These are phyloP conservation scores for Limulus polyphemus DNA, from an alignment of 2,888 invertebrate genomes.

Conservation along the genomic window DNA sequence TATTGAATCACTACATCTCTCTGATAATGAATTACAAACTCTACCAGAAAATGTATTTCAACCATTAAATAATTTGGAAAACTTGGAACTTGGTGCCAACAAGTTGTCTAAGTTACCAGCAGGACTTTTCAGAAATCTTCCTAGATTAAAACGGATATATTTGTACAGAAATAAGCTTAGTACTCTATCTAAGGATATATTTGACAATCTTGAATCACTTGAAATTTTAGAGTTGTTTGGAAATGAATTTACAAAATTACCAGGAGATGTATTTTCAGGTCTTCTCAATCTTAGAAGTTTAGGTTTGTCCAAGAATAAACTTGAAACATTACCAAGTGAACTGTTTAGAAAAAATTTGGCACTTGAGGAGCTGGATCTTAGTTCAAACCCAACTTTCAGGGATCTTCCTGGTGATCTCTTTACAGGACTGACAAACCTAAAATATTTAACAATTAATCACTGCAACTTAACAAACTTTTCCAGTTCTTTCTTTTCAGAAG, in stretches of 20 bases:
- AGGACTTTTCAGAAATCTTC: constrained; percentile 19
- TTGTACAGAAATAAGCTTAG: constrained; percentile 22
- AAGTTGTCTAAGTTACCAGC: constrained; percentile 19
- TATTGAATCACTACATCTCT: constrained; percentile 10
- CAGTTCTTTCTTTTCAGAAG: constrained; percentile 47
- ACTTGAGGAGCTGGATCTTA: constrained; percentile 48
- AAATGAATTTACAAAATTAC: constrained; percentile 16
- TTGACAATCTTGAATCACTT: constrained; percentile 11
- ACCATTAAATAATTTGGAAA: constrained; percentile 3
- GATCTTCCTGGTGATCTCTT: constrained; percentile 31
- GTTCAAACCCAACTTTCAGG: constrained; percentile 18
- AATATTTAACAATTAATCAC: constrained; percentile 10
- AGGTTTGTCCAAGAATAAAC: constrained; percentile 13
- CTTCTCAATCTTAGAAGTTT: constrained; percentile 10
- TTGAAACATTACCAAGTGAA: constrained; percentile 12
- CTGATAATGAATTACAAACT: constrained; percentile 13
- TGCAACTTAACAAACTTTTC: constrained; percentile 45
- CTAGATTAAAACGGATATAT: constrained; percentile 21
- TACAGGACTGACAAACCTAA: constrained; percentile 5
- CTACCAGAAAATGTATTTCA: constrained; percentile 11
- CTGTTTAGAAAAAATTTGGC: constrained; percentile 16
- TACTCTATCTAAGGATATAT: constrained; percentile 8
- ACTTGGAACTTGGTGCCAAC: constrained; percentile 18
- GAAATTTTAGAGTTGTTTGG: constrained; percentile 16
- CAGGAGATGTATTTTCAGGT: constrained; percentile 11